phyloP scores from a whole-genome alignment of 2,888 invertebrate species.

The Hirtodrosophila trivittata region DNA sequence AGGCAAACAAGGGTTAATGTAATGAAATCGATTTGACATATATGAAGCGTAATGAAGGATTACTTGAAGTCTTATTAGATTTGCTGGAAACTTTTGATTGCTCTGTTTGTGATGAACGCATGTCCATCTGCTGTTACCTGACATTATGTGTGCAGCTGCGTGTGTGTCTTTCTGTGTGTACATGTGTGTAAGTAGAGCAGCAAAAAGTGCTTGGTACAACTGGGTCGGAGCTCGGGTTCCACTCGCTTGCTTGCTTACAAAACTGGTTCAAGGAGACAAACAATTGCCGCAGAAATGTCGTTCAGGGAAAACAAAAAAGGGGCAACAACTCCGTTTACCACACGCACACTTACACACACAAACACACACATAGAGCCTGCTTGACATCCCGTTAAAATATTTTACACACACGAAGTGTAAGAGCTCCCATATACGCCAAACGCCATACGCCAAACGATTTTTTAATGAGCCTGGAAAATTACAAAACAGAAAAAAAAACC shows the following conservation, averaged over 20 bases:
- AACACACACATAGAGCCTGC: conserved; percentile 6
- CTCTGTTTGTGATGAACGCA: conserved; percentile 41
- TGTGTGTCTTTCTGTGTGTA: conserved; percentile 10
- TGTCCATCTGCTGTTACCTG: conserved; percentile 47
- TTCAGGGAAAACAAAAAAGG: conserved; percentile 40
- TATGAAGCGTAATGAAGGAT: conserved; percentile 2
- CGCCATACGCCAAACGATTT: conserved; percentile 42
- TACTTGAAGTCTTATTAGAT: conserved; percentile 33
- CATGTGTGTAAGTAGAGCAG: conserved; percentile 23
- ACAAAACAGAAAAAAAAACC: conserved; percentile 17
- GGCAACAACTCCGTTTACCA: conserved; percentile 51
- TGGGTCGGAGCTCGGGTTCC: conserved; percentile 48
- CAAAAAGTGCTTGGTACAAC: conserved; percentile 59
- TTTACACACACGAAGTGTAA: conserved; percentile 35
- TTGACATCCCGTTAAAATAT: conserved; percentile 39
- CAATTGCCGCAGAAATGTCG: conserved; percentile 72
- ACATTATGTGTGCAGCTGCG: conserved; percentile 16
- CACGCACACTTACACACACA: conserved; percentile 18
- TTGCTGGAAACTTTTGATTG: conserved; percentile 48
- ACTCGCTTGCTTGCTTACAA: conserved; percentile 35
- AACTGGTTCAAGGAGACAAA: conserved; percentile 76
- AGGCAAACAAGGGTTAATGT: not conserved
- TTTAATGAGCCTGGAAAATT: conserved; percentile 63
- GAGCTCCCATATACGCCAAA: conserved; percentile 53
- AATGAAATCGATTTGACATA: conserved; percentile 10